A percentile compares a stretch with the other conserved stretches of the same genome.
These are phyloP conservation scores for Sebastes schlegelii DNA, from an alignment of 2,113 vertebrate genomes.

Conservation along the genomic window DNA sequence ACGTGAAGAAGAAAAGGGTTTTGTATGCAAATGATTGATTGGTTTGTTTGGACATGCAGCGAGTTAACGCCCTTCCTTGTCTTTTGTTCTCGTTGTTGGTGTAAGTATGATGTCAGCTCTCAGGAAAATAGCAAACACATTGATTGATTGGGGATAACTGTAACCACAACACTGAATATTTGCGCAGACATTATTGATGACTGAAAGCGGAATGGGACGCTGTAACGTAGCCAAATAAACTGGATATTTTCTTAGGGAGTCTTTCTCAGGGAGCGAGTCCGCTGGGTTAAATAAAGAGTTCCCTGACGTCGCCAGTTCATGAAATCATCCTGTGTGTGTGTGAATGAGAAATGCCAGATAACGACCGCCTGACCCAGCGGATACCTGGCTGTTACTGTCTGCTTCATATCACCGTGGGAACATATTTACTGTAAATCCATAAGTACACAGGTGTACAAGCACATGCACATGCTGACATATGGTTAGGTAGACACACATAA, in stretches of 20 bases:
- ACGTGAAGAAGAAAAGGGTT: constrained; percentile 5
- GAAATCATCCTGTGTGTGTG: constrained; percentile 32
- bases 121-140: constrained; percentile 33
- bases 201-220: constrained; percentile 18
- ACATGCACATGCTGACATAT: not conserved
- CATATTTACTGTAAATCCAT: not conserved
- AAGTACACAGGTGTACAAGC: not conserved
- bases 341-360: constrained; percentile 52
- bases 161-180: constrained; percentile 54
- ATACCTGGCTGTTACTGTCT: constrained; percentile 45
- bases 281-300: constrained; percentile 25
- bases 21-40: constrained; percentile 48
- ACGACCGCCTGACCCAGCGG: not conserved
- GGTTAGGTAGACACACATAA: not conserved
- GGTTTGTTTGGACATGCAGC: constrained; percentile 34
- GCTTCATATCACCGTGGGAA: constrained; percentile 23
- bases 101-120: constrained; percentile 18
- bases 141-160: constrained; percentile 56
- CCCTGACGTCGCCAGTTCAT: constrained; percentile 18
- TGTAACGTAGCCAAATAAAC: constrained; percentile 8
- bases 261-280: not conserved
- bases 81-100: constrained; percentile 51
- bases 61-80: constrained; percentile 21
- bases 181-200: constrained; percentile 44
- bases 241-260: constrained; percentile 12